Evolutionary conservation across 2,888 invertebrate species (phyloP), one percentile per base, ranked within the genome.

Genomic region (Pyrocoelia pectoralis): DNA sequence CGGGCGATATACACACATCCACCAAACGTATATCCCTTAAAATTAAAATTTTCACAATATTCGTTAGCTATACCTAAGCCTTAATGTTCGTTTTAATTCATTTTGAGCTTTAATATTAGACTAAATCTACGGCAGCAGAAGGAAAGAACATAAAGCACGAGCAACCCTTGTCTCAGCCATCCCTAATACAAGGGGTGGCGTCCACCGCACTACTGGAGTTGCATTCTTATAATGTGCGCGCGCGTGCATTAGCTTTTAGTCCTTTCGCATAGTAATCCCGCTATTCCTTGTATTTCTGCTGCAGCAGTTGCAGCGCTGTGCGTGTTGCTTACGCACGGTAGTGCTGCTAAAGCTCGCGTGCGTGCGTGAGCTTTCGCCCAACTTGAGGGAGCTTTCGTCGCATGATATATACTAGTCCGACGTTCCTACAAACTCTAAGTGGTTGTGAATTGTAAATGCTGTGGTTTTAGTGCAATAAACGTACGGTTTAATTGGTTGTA

Each of bases 271-370:
- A 66, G 68, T 65, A 60, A 65, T 68, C 62, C 66, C 51, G 67
- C 70, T 70, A 69, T 68, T 69, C 70, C 61, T 61, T 61, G 13
- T 56, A 54, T 68, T 71, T 66, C 68, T 68, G 67, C 67, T 61
- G 73, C 74, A 76, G 77, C 79, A 80, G 80, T 80, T 77, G 78
- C 78, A 79, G 73, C 73, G 70, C 63, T 63, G 74, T 77, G 76
- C 76, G 77, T 76, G 76, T 66, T 63, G 68, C 68, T 60, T 71
- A 75, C 75, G 75, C 77, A 74, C 72, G 70, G 49, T 65, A 58
- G 61, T 57, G 61, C 61, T 46, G 54, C 56, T 18, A 29, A 58
- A 58, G 61, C 65, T 61, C 61, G 65, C 65, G 65, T 65, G 65
- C 60, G 65, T 65, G 65, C 60, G 65, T 65, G 60, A 60, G 65